These are phyloP conservation scores for Apostichopus parvimensis DNA, from an alignment of 35 echinoderm and acorn worm species.

Conservation along the genomic window DNA sequence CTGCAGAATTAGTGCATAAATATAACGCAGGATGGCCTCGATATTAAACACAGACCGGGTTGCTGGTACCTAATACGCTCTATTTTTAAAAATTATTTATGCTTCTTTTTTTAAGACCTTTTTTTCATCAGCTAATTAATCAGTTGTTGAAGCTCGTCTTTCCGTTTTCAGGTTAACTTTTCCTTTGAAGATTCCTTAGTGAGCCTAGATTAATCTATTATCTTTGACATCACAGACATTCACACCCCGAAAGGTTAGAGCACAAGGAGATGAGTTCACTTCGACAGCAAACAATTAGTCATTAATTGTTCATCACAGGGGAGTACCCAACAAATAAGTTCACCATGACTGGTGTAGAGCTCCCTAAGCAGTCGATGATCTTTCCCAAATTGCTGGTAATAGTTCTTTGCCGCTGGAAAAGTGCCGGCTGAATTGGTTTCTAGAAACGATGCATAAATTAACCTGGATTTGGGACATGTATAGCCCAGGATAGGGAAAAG, in stretches of 20 bases:
- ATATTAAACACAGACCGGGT: no score
- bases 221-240: neutral
- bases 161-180: no score
- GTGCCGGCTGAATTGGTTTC: neutral
- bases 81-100: no score
- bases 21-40: no score
- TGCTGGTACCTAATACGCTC: no score
- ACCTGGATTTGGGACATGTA: neutral
- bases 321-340: neutral
- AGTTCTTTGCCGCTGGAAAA: neutral
- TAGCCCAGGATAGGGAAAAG: neutral
- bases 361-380: neutral
- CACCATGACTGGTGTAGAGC: neutral
- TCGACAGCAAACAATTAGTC: neutral
- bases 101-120: no score
- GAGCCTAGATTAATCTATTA: no score
- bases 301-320: neutral
- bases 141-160: no score
- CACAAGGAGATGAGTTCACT: neutral
- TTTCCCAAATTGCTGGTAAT: constrained; percentile 13
- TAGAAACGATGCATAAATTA: constrained; percentile 9
- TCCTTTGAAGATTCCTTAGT: no score
- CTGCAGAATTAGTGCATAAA: no score
- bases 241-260: neutral
- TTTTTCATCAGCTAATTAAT: no score